phyloP scores from a whole-genome alignment of 1,140 invertebrate species.

The Zaprionus lachaisei region DNA sequence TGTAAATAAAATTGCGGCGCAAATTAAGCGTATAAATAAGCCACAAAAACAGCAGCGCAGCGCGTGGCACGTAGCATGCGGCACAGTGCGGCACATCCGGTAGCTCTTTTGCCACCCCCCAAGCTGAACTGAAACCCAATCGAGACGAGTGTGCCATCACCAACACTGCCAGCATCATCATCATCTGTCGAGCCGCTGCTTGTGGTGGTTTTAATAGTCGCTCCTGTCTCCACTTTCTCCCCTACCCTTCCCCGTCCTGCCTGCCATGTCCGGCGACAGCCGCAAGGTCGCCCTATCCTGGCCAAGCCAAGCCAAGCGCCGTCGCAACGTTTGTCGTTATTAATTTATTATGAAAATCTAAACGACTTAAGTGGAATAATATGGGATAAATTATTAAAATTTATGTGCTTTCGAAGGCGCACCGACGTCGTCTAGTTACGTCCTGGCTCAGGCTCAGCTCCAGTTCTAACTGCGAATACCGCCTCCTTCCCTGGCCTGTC shows the following conservation, averaged over 20 bases:
- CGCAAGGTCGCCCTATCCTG: constrained; percentile 52
- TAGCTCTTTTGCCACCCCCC: constrained; percentile 8
- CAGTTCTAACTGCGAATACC: background rate
- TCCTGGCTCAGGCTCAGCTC: constrained; percentile 8
- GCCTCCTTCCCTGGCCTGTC: background rate
- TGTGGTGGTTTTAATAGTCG: constrained; percentile 43
- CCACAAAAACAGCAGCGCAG: constrained; percentile 52
- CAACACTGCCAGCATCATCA: constrained; percentile 45
- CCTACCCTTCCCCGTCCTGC: background rate
- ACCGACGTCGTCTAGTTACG: constrained; percentile 33
- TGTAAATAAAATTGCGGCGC: constrained; percentile 81
- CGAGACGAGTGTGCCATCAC: constrained; percentile 36
- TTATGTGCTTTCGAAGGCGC: constrained; percentile 75
- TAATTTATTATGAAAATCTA: constrained; percentile 83
- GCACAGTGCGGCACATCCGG: constrained; percentile 50
- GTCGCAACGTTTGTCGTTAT: constrained; percentile 68
- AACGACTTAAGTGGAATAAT: constrained; percentile 83
- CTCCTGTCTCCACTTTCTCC: background rate
- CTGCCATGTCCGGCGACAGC: background rate
- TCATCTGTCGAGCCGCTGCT: constrained; percentile 15
- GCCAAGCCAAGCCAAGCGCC: constrained; percentile 21
- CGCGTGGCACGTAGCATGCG: constrained; percentile 24
- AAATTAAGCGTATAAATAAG: constrained; percentile 82
- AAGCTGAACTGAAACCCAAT: constrained; percentile 30
- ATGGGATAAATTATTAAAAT: constrained; percentile 83